Evolutionary conservation across 2,888 invertebrate species (phyloP).

Genomic region (Coelopa pilipes): DNA sequence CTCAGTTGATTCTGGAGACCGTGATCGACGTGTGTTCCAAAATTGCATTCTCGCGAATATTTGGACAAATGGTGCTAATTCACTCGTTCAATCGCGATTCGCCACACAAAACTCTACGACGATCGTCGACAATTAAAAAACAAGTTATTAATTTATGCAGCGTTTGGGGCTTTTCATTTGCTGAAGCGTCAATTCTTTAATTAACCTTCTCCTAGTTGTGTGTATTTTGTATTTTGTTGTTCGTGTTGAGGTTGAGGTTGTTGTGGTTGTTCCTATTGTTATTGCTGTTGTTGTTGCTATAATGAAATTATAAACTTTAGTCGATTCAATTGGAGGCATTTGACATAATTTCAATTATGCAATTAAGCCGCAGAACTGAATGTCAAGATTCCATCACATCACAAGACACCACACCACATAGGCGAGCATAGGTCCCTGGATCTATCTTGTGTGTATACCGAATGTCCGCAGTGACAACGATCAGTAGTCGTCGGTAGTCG

Average conservation of each 20-base stretch:
- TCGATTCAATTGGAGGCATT: neutral
- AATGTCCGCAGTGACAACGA: no score
- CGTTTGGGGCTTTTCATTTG: neutral
- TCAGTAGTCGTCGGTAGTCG: no score
- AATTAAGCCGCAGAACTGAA: neutral
- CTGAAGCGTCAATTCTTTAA: neutral
- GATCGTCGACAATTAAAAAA: neutral
- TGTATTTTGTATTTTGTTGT: conserved; percentile 7
- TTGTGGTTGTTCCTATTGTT: neutral
- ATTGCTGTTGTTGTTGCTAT: neutral
- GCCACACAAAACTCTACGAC: no score
- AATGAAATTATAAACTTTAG: neutral
- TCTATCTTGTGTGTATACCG: no score
- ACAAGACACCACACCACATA: neutral
- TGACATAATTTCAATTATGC: neutral
- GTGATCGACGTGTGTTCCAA: no score
- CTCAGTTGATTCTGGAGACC: no score
- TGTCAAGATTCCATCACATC: neutral
- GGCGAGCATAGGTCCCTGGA: no score
- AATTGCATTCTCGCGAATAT: neutral
- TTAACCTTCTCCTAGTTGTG: neutral
- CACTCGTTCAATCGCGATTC: no score
- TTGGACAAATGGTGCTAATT: no score
- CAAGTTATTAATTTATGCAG: conserved; percentile 2
- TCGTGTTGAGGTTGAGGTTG: neutral